A percentile compares a stretch with the other conserved stretches of the same genome.
phyloP scores from a whole-genome alignment of 2,797 vertebrate species.

The Notolabrus celidotus region DNA sequence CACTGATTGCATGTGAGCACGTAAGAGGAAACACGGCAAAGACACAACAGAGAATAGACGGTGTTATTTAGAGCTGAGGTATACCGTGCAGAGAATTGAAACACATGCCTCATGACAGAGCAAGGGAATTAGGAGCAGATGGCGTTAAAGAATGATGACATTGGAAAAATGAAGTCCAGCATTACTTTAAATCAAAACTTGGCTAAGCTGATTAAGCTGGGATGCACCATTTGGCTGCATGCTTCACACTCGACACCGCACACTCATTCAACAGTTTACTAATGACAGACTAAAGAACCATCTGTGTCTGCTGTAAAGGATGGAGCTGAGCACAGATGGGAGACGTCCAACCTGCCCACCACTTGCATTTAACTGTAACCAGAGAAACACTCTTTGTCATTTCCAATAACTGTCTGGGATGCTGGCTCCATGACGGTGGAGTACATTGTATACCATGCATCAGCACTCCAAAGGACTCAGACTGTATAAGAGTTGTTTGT shows the following conservation, averaged over 20 bases:
- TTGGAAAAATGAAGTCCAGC: conserved; percentile 30
- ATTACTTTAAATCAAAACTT: conserved; percentile 52
- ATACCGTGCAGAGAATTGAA: conserved; percentile 30
- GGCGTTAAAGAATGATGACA: conserved; percentile 47
- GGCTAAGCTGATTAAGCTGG: conserved; percentile 58
- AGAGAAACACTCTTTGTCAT: conserved; percentile 34
- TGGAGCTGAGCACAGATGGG: conserved; percentile 29
- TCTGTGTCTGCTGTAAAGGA: conserved; percentile 46
- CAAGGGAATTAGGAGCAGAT: conserved; percentile 56
- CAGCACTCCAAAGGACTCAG: no score
- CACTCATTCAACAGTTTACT: conserved; percentile 40
- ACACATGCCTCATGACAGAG: conserved; percentile 11
- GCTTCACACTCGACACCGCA: conserved; percentile 14
- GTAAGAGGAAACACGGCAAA: neutral
- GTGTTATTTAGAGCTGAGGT: conserved; percentile 16
- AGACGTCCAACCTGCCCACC: conserved; percentile 12
- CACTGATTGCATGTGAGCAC: conserved; percentile 48
- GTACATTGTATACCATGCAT: neutral
- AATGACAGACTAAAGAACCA: conserved; percentile 56
- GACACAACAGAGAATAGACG: conserved; percentile 3
- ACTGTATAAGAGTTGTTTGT: no score
- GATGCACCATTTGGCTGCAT: conserved; percentile 44
- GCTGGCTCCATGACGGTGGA: conserved; percentile 5
- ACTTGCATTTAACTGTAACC: conserved; percentile 35
- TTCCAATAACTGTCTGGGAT: conserved; percentile 4